Evolutionary conservation across 2,797 vertebrate genomes (phyloP), one percentile per base, ranked within the genome.

Genomic region (Mus spretus): DNA sequence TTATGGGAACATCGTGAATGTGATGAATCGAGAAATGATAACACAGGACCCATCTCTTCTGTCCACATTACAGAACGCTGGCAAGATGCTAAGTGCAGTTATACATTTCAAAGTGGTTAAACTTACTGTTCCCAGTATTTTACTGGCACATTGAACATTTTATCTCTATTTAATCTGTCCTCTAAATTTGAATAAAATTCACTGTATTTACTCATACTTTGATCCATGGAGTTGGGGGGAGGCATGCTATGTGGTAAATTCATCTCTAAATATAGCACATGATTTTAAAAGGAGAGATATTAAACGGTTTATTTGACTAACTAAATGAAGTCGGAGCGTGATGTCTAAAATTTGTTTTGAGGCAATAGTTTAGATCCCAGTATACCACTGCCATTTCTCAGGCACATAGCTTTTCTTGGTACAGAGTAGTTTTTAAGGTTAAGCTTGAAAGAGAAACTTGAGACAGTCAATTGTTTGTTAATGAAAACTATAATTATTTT

Each of bases 131-230:
- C 81, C 80, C 63, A 37, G 40, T 31, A 80, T 22, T 37, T 94
- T 74, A 89, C 57, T 59, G 90, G 20, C 19, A 89, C 67, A 34
- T 55, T 95, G 92, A 84, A 40, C 17, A 44, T 83, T 93, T 94
- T 15, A 57, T 10, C 2, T 75, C 22, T 81, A n/a, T 24, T 84
- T 85, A 59, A 70, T 85, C 12, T 7, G 0, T 81, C 19, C 81
- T 89, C 7, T 28, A 96, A 77, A 4, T 2, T 31, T 79, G 3
- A 31, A 94, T 59, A 53, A 47, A 95, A 96, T 59, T 37, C 13
- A 75, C 20, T 87, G 53, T 82, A 8, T 84, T 90, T 59, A 44
- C 0, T 31, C 5, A 7, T 7, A n/a, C 8, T 15, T 75, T 95
- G 67, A 67, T 78, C 47, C 70, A 26, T 17, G 74, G 4, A 20